These are phyloP conservation scores for Mastacembelus armatus DNA, from an alignment of 2,797 vertebrate species.

Conservation along the genomic window DNA sequence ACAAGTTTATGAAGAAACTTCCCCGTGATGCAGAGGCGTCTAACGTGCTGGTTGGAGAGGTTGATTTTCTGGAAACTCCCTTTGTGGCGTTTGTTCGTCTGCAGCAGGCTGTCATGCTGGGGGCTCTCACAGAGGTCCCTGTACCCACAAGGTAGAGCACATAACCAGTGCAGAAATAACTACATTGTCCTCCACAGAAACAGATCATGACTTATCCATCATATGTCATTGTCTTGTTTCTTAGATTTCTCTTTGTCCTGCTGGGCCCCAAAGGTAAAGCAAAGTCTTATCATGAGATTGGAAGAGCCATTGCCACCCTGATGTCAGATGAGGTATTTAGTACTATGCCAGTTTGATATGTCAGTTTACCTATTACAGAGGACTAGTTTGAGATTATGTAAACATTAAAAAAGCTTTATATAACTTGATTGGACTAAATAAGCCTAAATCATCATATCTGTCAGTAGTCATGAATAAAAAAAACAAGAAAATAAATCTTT, in stretches of 20 bases:
- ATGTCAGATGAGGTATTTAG: slow-evolving; percentile 96
- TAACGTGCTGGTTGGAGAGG: slow-evolving; percentile 96
- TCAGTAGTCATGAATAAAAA: too few relatives aligned
- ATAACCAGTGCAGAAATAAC: not conserved
- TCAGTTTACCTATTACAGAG: not conserved
- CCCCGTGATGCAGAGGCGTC: slow-evolving; percentile 97
- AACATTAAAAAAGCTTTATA: too few relatives aligned
- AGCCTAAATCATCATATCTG: too few relatives aligned
- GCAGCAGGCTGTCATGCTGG: slow-evolving; percentile 96
- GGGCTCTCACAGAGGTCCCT: slow-evolving; percentile 95
- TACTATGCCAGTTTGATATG: not conserved
- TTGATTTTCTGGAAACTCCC: slow-evolving; percentile 94
- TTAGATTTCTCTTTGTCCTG: slow-evolving; percentile 95
- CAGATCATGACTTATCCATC: not conserved
- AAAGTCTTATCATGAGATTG: slow-evolving; percentile 97
- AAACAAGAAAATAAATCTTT: too few relatives aligned
- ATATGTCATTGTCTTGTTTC: not conserved
- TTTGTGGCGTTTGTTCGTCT: slow-evolving; percentile 97
- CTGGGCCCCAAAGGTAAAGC: slow-evolving; percentile 98
- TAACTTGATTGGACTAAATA: slow-evolving; percentile 18
- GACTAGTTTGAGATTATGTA: too few relatives aligned
- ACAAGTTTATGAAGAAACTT: slow-evolving; percentile 99
- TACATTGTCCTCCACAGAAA: not conserved
- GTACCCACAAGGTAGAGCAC: slow-evolving; percentile 93
- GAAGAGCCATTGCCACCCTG: slow-evolving; percentile 95